These are phyloP conservation scores for Phalangium opilio DNA, from an alignment of 2,888 invertebrate genomes.

Conservation along the genomic window DNA sequence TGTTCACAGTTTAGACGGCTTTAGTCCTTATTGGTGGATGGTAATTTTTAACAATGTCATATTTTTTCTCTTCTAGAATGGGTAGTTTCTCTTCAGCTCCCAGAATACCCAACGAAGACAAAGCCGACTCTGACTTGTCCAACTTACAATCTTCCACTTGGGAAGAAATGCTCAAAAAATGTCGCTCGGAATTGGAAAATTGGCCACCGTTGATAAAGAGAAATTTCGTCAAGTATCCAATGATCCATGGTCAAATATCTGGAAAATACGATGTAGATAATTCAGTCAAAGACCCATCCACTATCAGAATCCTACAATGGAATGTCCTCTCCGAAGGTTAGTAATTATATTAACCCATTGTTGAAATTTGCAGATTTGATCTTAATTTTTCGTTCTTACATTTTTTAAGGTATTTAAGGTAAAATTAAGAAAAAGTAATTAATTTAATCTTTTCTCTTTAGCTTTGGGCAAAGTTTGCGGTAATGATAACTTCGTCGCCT, in stretches of 20 bases:
- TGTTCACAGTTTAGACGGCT: no score
- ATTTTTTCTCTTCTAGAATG: slow-evolving; percentile 44
- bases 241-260: neutral
- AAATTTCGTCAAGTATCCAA: neutral
- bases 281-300: neutral
- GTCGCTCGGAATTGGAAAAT: slow-evolving; percentile 37
- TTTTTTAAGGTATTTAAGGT: neutral
- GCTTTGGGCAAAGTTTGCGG: slow-evolving; percentile 44
- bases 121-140: slow-evolving; percentile 42
- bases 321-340: slow-evolving; percentile 55
- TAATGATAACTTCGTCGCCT: slow-evolving; percentile 53
- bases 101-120: slow-evolving; percentile 46
- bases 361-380: no score
- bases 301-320: slow-evolving; percentile 44
- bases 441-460: slow-evolving; percentile 27
- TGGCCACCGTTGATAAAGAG: slow-evolving; percentile 33
- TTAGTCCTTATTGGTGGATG: no score
- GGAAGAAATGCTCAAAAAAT: slow-evolving; percentile 39
- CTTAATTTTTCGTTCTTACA: neutral
- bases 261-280: neutral
- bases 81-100: slow-evolving; percentile 54
- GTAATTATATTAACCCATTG: no score
- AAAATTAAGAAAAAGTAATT: neutral
- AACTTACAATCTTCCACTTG: slow-evolving; percentile 32
- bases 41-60: no score